A percentile compares a stretch with the other conserved stretches of the same genome.
phyloP scores from a whole-genome alignment of 2,797 vertebrate species.

The Danio kyathit region DNA sequence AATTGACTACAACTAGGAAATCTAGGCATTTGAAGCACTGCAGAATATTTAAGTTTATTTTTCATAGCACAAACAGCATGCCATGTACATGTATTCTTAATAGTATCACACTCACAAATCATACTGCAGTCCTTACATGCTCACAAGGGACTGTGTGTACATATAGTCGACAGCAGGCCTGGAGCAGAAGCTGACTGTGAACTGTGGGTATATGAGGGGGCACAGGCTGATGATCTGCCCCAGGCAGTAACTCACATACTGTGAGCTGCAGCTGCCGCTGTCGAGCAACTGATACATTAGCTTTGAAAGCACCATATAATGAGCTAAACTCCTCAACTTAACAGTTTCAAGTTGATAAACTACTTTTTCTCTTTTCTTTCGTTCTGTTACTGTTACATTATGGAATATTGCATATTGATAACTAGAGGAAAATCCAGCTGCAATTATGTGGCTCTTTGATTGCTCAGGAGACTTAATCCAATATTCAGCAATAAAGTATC shows the following conservation, averaged over 20 bases:
- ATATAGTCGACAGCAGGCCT: slow-evolving; percentile 35
- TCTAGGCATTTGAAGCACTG: not conserved
- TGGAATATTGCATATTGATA: not conserved
- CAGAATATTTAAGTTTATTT: not conserved
- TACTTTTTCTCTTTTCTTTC: not conserved
- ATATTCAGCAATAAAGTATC: not conserved
- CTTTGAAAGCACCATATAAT: not conserved
- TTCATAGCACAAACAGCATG: not conserved
- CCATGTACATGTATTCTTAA: not conserved
- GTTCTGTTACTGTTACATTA: not conserved
- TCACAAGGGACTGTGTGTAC: not conserved
- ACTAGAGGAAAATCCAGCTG: not conserved
- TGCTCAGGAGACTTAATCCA: not conserved
- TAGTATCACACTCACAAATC: not conserved
- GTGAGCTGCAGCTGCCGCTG: slow-evolving; percentile 38
- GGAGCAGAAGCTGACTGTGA: slow-evolving; percentile 34
- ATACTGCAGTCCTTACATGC: not conserved
- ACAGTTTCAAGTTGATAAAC: not conserved
- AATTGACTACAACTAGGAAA: not conserved
- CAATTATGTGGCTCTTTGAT: not conserved
- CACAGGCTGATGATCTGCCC: slow-evolving; percentile 24
- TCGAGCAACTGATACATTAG: slow-evolving; percentile 1
- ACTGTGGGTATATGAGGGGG: slow-evolving; percentile 21
- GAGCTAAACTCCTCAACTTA: not conserved
- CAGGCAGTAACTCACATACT: slow-evolving; percentile 17